These are phyloP conservation scores for Melanotus villosus DNA, from an alignment of 2,888 invertebrate genomes.

Conservation along the genomic window DNA sequence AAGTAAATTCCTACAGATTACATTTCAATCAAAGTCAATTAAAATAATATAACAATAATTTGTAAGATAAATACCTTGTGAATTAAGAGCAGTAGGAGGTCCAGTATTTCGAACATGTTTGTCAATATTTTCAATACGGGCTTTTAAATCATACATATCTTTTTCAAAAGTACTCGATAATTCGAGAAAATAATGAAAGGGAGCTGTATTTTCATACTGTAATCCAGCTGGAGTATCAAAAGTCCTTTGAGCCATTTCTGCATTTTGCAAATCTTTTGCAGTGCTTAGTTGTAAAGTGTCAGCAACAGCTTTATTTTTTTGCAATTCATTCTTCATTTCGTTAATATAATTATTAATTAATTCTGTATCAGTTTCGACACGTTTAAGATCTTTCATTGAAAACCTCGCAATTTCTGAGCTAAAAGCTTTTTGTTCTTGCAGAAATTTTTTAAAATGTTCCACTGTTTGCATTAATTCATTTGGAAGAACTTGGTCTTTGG, in stretches of 20 bases:
- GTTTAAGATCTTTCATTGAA: constrained; percentile 75
- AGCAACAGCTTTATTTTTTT: constrained; percentile 73
- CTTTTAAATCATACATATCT: constrained; percentile 77
- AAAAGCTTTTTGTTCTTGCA: constrained; percentile 87
- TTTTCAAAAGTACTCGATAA: constrained; percentile 80
- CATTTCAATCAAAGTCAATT: constrained; percentile 3
- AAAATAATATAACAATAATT: too few species aligned
- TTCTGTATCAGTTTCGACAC: constrained; percentile 76
- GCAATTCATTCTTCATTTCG: constrained; percentile 75
- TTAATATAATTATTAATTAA: constrained; percentile 73
- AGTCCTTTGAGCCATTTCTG: constrained; percentile 85
- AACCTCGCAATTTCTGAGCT: constrained; percentile 84
- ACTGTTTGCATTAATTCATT: constrained; percentile 84
- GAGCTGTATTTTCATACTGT: constrained; percentile 83
- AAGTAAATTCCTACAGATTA: background rate
- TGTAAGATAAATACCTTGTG: too few species aligned
- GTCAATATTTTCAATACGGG: constrained; percentile 81
- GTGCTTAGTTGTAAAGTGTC: constrained; percentile 81
- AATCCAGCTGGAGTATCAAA: constrained; percentile 83
- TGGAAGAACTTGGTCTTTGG: constrained; percentile 79
- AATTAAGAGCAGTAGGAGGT: constrained; percentile 75
- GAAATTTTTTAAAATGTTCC: constrained; percentile 85
- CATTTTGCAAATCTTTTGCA: constrained; percentile 79
- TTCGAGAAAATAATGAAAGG: constrained; percentile 79
- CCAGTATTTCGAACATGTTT: constrained; percentile 79